Base-by-base conservation (phyloP, 1,140 invertebrate species). In the Ceratosolen solmsi region DNA sequence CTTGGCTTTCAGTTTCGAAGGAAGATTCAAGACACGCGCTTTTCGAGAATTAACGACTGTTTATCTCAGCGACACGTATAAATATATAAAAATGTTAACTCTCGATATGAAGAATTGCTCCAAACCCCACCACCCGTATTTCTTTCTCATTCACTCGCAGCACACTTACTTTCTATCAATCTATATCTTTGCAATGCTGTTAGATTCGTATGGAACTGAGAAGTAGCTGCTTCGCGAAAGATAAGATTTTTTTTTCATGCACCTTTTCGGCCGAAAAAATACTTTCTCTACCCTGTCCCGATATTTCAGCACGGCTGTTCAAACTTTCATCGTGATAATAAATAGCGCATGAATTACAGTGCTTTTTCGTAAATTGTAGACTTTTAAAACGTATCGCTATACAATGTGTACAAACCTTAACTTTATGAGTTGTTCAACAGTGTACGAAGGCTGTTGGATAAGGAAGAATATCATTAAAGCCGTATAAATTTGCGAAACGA, bases 61-160 rank as follows among this genome's bases (percentile, higher is more conserved):
- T 82, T 77, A 77, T 82, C 80, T 84, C 81, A 33, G 70, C 58
- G 82, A 74, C 80, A 63, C 68, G 56, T 38, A 78, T 79, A 82
- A 75, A 83, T 73, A 71, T 63, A 80, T 83, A 79, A 81, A 74
- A 63, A 51, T 56, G 17, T 46, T 38, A 25, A 25, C n/a, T 46
- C 60, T 56, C 54, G 83, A 15, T 70, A 13, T 30, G 11, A 27
- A 41, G 33, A 27, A 79, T 5, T 22, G 46, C 4, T n/a, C 56
- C 20, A 11, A 15, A 8, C 25, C 38, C 27, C 7, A 27, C n/a
- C 41, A 20, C 38, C 17, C 27, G 38, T 25, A 7, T 1, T 17
- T 5, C 71, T 49, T 7, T 22, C 41, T 8, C 38, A 41, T 58
- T n/a, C n/a, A n/a, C n/a, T n/a, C n/a, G n/a, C n/a, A n/a, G n/a